These are phyloP conservation scores for Paralichthys olivaceus DNA, from an alignment of 2,113 vertebrate genomes.

Conservation along the genomic window DNA sequence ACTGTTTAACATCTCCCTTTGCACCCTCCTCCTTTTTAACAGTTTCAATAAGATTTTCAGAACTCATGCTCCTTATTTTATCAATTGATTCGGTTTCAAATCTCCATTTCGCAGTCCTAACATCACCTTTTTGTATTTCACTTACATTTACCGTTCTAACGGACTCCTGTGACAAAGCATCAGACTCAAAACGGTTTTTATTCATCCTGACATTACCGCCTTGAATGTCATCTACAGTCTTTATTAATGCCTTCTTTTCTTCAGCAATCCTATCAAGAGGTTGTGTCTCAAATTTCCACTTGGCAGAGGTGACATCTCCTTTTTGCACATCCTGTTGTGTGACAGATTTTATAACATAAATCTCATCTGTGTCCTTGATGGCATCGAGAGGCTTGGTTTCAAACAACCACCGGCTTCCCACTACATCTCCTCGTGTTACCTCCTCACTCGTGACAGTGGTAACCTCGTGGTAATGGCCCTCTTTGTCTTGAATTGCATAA, in stretches of 20 bases:
- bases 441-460: slow-evolving; percentile 93
- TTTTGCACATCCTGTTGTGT: slow-evolving; percentile 91
- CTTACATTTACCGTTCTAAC: slow-evolving; percentile 88
- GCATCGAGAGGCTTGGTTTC: slow-evolving; percentile 93
- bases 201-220: slow-evolving; percentile 88
- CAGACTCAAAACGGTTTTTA: slow-evolving; percentile 87
- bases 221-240: slow-evolving; percentile 85
- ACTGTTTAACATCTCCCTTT: slow-evolving; percentile 89
- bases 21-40: slow-evolving; percentile 87
- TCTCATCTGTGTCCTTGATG: slow-evolving; percentile 87
- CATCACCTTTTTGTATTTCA: slow-evolving; percentile 91
- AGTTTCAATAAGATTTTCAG: slow-evolving; percentile 85
- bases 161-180: slow-evolving; percentile 72
- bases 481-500: slow-evolving; percentile 91
- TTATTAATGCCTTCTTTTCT: slow-evolving; percentile 76
- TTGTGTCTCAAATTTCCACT: slow-evolving; percentile 93
- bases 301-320: slow-evolving; percentile 89
- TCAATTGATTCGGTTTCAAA: slow-evolving; percentile 92
- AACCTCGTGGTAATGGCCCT: slow-evolving; percentile 91
- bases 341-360: slow-evolving; percentile 91
- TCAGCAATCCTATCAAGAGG: slow-evolving; percentile 88
- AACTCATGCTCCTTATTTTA: slow-evolving; percentile 87
- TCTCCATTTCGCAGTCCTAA: slow-evolving; percentile 90
- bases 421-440: slow-evolving; percentile 88
- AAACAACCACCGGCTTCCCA: slow-evolving; percentile 92